Conservation (phyloP, 2,113 vertebrate species). For the Percopsis transmontana region DNA sequence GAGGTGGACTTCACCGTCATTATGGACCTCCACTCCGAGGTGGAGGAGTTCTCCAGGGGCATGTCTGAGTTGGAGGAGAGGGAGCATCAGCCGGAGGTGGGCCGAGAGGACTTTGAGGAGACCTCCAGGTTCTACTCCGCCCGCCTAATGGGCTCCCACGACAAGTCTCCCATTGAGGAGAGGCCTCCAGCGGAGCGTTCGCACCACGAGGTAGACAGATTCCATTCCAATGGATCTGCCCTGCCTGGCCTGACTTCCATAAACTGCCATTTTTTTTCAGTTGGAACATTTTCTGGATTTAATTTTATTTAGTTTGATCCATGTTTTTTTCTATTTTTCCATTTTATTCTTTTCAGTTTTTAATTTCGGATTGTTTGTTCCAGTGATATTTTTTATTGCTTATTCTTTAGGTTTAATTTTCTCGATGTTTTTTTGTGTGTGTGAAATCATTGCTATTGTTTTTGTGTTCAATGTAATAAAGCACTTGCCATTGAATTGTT, state of each 20-base stretch:
- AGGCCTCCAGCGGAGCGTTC: constrained; percentile 57
- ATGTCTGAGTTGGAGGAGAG: constrained; percentile 78
- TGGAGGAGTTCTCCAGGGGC: constrained; percentile 87
- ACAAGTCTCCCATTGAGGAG: constrained; percentile 73
- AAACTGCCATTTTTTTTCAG: constrained; percentile 2
- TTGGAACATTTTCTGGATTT: constrained; percentile 20
- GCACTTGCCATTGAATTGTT: neutral
- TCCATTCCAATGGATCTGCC: constrained; percentile 35
- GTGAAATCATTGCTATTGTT: constrained; percentile 26
- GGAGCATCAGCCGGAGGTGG: constrained; percentile 80
- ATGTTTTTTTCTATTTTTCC: constrained; percentile 23
- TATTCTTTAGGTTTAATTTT: neutral
- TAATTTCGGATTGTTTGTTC: constrained; percentile 3
- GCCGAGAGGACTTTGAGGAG: constrained; percentile 82
- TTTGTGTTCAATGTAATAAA: constrained; percentile 26
- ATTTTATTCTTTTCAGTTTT: neutral
- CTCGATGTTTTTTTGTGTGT: constrained; percentile 13
- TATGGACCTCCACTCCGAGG: constrained; percentile 86
- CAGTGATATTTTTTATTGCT: neutral
- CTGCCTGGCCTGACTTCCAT: constrained; percentile 23
- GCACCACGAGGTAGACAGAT: constrained; percentile 72
- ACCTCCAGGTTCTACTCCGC: constrained; percentile 74
- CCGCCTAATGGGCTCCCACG: constrained; percentile 67
- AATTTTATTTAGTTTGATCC: constrained; percentile 6
- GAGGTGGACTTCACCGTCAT: constrained; percentile 94